phyloP scores from a whole-genome alignment of 2,888 invertebrate genomes.

The Portevinia maculata region DNA sequence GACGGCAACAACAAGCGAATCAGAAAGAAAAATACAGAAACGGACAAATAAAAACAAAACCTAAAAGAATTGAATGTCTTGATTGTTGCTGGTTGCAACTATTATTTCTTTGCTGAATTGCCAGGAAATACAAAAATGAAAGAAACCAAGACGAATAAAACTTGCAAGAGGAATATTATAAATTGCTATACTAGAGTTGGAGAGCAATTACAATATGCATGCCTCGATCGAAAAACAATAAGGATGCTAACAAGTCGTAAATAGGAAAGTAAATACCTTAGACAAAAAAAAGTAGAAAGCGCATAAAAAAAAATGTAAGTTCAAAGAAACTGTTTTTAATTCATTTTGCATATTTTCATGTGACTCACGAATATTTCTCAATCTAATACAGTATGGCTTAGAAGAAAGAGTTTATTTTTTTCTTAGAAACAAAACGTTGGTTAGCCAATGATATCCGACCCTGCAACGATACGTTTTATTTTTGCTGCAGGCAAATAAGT shows the following conservation, averaged over 20 bases:
- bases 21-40: constrained; percentile 27
- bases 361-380: constrained; percentile 32
- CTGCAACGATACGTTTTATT: too few species aligned
- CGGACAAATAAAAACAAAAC: constrained; percentile 26
- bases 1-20: constrained; percentile 48
- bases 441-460: too few species aligned
- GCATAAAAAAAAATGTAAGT: constrained; percentile 11
- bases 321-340: constrained; percentile 31
- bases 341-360: constrained; percentile 41
- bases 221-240: not conserved
- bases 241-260: constrained; percentile 12
- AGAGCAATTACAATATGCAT: constrained; percentile 10
- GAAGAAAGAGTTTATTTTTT: constrained; percentile 1
- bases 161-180: constrained; percentile 1
- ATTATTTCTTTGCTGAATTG: constrained; percentile 52
- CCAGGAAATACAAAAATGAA: constrained; percentile 37
- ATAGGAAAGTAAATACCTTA: not conserved
- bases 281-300: constrained; percentile 16
- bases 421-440: not conserved
- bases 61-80: constrained; percentile 70
- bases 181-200: constrained; percentile 20
- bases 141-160: not conserved
- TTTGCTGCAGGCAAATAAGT: too few species aligned
- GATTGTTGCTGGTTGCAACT: constrained; percentile 67
- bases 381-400: constrained; percentile 18